Conservation (phyloP, 2,888 invertebrate genomes). For the Latheticus oryzae region DNA sequence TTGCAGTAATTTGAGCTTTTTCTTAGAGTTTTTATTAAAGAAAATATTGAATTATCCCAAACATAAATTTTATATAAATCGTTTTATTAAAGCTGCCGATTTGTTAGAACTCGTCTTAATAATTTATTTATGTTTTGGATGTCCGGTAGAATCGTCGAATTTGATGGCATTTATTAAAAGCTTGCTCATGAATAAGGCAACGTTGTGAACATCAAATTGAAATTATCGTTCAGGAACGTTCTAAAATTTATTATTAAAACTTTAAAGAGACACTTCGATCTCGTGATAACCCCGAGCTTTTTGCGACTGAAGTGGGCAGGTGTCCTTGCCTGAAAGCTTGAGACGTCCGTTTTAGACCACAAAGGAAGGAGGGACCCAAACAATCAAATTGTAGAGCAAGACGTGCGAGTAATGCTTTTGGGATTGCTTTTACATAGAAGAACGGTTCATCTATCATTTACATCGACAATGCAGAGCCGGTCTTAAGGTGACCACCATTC, state of each 20-base stretch:
- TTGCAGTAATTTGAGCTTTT: conserved; percentile 6
- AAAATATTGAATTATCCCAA: conserved; percentile 7
- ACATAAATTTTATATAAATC: conserved; percentile 13
- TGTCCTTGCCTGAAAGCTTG: conserved; percentile 25
- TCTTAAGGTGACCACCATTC: conserved; percentile 37
- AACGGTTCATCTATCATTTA: conserved; percentile 51
- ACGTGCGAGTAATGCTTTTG: conserved; percentile 49
- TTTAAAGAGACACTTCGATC: conserved; percentile 14
- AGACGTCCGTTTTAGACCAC: conserved; percentile 36
- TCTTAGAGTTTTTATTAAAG: conserved; percentile 1
- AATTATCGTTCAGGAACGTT: conserved; percentile 21
- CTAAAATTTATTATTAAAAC: conserved; percentile 29
- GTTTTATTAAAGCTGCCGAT: neutral
- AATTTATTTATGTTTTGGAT: conserved; percentile 10
- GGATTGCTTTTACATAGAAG: conserved; percentile 51
- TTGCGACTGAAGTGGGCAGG: conserved; percentile 33
- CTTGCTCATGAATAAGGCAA: conserved; percentile 28
- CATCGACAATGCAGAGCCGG: conserved; percentile 46
- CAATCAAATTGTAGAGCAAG: conserved; percentile 49
- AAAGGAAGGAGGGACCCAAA: conserved; percentile 46
- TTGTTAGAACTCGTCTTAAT: conserved; percentile 1
- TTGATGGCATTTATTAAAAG: conserved; percentile 26
- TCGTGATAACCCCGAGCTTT: conserved; percentile 12
- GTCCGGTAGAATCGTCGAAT: conserved; percentile 16
- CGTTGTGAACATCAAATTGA: conserved; percentile 28